Base-by-base conservation (phyloP, 1,140 invertebrate genomes). In the Dryas iulia region DNA sequence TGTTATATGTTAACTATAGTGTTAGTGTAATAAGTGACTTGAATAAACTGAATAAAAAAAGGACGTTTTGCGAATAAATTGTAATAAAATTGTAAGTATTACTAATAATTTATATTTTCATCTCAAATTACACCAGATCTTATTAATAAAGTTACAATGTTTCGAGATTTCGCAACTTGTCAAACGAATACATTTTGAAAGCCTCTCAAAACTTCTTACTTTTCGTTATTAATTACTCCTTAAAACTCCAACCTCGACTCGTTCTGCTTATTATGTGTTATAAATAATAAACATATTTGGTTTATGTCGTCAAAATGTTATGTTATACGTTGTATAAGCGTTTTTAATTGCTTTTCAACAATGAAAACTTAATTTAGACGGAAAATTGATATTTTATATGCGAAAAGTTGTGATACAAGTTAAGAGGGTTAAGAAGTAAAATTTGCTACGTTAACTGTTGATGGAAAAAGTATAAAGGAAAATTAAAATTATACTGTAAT, bases 161-260 rank as follows among this genome's bases (percentile, higher is more conserved):
- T n/a, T 47, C 14, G 7, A 47, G 5, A 47, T 47, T 18, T 47
- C 35, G 6, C 2, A 47, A 47, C 35, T 47, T 47, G 14, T 47
- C 14, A 47, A 47, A 47, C 35, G 35, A 47, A 47, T 47, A 47
- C 35, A 47, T 60, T 60, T 25, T 39, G 59, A 60, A 26, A 39
- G 33, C 12, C 59, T 60, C 59, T 60, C 23, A 26, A 47, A 60
- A 60, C 59, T 47, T 47, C 2, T n/a, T 39, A 39, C 35, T 60
- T 39, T 39, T 33, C 24, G 21, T 39, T 60, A 60, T 60, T 60
- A 60, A 60, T 60, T 60, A 60, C 21, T 25, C 31, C 25, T 25
- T 39, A 25, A 8, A 39, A 60, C 59, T 60, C 25, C 24, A 7
- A 23, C 35, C 59, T 10, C n/a, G 12, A 24, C 59, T 60, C 23